A percentile compares a stretch with the other conserved stretches of the same genome.
These are phyloP conservation scores for Drosophila varians DNA, from an alignment of 1,140 invertebrate species.

Conservation along the genomic window DNA sequence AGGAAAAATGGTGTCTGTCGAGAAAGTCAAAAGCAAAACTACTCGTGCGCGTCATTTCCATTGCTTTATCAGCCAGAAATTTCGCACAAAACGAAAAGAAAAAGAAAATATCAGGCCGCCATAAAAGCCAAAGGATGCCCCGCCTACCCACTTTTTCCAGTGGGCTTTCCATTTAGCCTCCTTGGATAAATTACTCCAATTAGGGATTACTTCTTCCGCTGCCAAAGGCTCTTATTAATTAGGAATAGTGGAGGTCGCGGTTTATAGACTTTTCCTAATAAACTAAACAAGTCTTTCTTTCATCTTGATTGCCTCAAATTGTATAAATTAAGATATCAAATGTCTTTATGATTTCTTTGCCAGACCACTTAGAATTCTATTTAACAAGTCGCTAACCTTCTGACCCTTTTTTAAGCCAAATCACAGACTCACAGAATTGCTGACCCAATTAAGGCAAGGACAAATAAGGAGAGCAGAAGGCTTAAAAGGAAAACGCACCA, in stretches of 20 bases:
- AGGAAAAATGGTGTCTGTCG: conserved; percentile 54
- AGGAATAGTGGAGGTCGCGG: conserved; percentile 28
- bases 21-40: conserved; percentile 69
- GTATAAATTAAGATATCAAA: not conserved
- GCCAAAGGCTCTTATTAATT: conserved; percentile 51
- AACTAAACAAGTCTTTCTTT: not conserved
- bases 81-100: conserved; percentile 50
- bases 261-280: conserved; percentile 4
- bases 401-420: conserved; percentile 36
- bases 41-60: conserved; percentile 75
- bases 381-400: conserved; percentile 10
- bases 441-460: conserved; percentile 51
- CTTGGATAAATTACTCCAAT: conserved; percentile 34
- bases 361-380: not conserved
- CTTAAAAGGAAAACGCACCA: conserved; percentile 61
- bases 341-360: not conserved
- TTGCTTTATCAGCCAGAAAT: conserved; percentile 77
- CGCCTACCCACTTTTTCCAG: conserved; percentile 5
- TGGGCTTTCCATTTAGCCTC: conserved; percentile 23
- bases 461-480: conserved; percentile 33
- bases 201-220: conserved; percentile 14
- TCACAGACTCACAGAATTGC: conserved; percentile 45
- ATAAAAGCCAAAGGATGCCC: conserved; percentile 59
- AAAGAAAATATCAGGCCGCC: conserved; percentile 49
- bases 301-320: no score